Percentiles rank a stretch among this genome's conserved stretches.
These are phyloP conservation scores for Drosophila aldrichi DNA, from an alignment of 2,888 invertebrate species.

Conservation along the genomic window DNA sequence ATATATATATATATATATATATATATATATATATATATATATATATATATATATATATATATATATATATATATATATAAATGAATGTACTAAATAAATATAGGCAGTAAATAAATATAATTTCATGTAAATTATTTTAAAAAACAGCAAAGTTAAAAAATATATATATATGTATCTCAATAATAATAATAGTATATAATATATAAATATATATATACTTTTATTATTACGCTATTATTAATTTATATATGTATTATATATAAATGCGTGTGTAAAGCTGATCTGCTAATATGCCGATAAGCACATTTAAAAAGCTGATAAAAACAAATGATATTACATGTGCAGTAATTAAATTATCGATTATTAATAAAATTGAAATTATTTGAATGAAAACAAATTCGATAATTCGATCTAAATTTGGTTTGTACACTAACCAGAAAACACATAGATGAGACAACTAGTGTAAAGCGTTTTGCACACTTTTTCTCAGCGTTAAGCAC, in stretches of 20 bases:
- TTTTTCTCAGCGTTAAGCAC: no score
- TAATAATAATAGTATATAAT: background rate
- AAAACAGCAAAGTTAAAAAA: no score
- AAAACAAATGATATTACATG: slow-evolving; percentile 72
- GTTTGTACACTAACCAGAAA: no score
- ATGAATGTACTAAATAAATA: no score
- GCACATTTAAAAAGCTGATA: slow-evolving; percentile 17
- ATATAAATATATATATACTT: slow-evolving; percentile 24
- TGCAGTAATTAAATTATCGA: slow-evolving; percentile 77
- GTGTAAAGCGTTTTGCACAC: no score
- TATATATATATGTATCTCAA: no score
- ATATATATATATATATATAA: slow-evolving; percentile 9
- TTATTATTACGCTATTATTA: no score
- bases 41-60: no score
- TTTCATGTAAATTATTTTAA: no score
- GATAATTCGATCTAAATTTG: background rate
- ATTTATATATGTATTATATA: slow-evolving; percentile 12
- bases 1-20: background rate
- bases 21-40: no score
- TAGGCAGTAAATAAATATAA: no score
- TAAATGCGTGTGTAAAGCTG: slow-evolving; percentile 1
- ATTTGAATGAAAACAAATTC: slow-evolving; percentile 59
- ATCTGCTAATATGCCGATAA: background rate
- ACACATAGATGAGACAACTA: no score
- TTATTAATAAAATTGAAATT: slow-evolving; percentile 67